phyloP scores from a whole-genome alignment of 2,888 invertebrate species.

The Steinernema hermaphroditum region DNA sequence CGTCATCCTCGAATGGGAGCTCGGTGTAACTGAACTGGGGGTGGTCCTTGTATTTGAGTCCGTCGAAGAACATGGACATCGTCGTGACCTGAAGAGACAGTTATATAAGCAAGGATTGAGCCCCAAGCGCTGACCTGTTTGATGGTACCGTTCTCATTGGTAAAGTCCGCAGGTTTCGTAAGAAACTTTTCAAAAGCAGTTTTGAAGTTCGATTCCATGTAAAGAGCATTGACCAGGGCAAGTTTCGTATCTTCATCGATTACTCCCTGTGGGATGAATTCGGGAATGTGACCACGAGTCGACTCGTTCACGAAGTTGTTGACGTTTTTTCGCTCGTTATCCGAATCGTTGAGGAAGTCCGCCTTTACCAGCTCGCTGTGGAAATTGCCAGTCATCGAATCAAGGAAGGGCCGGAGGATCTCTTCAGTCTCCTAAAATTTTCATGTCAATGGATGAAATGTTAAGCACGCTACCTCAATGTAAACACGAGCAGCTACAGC shows the following conservation, averaged over 20 bases:
- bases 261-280: background rate
- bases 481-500: background rate
- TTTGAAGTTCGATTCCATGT: background rate
- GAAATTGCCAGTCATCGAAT: background rate
- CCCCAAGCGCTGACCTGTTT: background rate
- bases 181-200: background rate
- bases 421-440: background rate
- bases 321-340: background rate
- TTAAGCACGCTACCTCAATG: background rate
- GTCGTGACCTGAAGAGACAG: background rate
- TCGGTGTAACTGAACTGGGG: background rate
- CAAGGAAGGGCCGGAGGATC: background rate
- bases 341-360: background rate
- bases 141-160: background rate
- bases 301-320: constrained; percentile 16
- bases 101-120: background rate
- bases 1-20: background rate
- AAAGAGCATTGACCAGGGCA: background rate
- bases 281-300: background rate
- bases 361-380: background rate
- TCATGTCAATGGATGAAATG: too few relatives aligned
- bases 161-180: background rate
- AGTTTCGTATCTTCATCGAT: background rate
- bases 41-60: background rate
- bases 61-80: background rate